phyloP scores from a whole-genome alignment of 1,140 invertebrate species.

The Neoseiulus cucumeris region DNA sequence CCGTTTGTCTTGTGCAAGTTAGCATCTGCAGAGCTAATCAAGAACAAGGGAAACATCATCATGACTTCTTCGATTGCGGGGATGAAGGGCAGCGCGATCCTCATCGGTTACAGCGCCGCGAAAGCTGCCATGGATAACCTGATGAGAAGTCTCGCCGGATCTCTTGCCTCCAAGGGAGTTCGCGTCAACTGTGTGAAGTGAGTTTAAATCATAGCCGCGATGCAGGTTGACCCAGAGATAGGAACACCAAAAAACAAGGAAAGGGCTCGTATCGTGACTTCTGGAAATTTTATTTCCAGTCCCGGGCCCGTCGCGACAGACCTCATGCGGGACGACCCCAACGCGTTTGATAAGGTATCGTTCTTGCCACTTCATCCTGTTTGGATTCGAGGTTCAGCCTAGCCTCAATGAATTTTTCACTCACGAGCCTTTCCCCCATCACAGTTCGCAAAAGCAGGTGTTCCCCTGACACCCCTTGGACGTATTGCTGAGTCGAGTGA shows the following conservation, averaged over 20 bases:
- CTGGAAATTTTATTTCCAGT: background rate
- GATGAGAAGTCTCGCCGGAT: background rate
- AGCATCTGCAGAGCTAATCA: background rate
- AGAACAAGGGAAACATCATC: background rate
- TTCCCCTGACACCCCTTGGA: too few relatives aligned
- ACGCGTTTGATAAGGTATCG: too few relatives aligned
- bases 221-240: background rate
- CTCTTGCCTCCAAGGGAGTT: background rate
- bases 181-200: background rate
- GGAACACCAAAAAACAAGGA: too few relatives aligned
- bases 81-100: background rate
- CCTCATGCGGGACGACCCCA: background rate
- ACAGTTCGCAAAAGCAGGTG: too few relatives aligned
- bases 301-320: background rate
- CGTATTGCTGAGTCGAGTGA: too few relatives aligned
- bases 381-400: too few relatives aligned
- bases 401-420: too few relatives aligned
- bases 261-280: too few relatives aligned
- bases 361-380: too few relatives aligned
- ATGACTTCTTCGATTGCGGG: background rate
- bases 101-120: background rate
- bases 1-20: background rate
- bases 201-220: background rate
- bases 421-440: too few relatives aligned
- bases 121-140: background rate